Conservation (phyloP, 2,888 invertebrate genomes). For the Drosophila aldrichi region DNA sequence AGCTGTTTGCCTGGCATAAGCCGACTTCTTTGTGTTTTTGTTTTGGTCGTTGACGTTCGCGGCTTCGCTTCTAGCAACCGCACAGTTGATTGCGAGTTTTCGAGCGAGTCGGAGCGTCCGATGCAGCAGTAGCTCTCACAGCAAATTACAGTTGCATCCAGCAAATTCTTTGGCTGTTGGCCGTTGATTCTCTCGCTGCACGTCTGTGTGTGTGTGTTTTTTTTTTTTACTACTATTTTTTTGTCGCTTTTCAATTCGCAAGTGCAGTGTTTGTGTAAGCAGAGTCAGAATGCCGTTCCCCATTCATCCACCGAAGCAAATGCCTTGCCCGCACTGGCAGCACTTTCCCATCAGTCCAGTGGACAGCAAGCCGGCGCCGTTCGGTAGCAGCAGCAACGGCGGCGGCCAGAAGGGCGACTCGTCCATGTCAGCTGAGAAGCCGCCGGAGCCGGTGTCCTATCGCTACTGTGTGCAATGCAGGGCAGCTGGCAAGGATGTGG, state of each 20-base stretch:
- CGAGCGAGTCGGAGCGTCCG: slow-evolving; percentile 48
- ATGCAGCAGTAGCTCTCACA: slow-evolving; percentile 30
- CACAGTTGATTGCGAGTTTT: slow-evolving; percentile 67
- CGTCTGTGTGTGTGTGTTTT: not conserved
- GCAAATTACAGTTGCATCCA: slow-evolving; percentile 12
- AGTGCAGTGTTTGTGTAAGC: slow-evolving; percentile 26
- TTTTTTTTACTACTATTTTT: not conserved
- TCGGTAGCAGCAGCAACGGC: slow-evolving; percentile 33
- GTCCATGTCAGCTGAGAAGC: slow-evolving; percentile 34
- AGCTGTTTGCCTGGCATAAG: not conserved
- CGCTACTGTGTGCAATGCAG: slow-evolving; percentile 66
- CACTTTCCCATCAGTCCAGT: slow-evolving; percentile 83
- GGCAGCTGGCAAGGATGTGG: slow-evolving; percentile 46
- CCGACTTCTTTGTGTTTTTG: slow-evolving; percentile 33
- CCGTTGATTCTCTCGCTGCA: not conserved
- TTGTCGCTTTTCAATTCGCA: not conserved
- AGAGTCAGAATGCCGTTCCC: slow-evolving; percentile 80
- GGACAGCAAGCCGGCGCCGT: slow-evolving; percentile 64
- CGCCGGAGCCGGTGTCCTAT: slow-evolving; percentile 73
- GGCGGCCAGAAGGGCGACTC: slow-evolving; percentile 14
- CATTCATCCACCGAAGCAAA: slow-evolving; percentile 81
- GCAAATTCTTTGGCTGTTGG: not conserved
- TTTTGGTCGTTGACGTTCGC: slow-evolving; percentile 50
- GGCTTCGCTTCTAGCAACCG: slow-evolving; percentile 53
- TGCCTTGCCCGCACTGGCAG: slow-evolving; percentile 85